Percentiles rank a stretch among this genome's conserved stretches.
phyloP scores from a whole-genome alignment of 2,888 invertebrate genomes.

The Drosophila phalerata region DNA sequence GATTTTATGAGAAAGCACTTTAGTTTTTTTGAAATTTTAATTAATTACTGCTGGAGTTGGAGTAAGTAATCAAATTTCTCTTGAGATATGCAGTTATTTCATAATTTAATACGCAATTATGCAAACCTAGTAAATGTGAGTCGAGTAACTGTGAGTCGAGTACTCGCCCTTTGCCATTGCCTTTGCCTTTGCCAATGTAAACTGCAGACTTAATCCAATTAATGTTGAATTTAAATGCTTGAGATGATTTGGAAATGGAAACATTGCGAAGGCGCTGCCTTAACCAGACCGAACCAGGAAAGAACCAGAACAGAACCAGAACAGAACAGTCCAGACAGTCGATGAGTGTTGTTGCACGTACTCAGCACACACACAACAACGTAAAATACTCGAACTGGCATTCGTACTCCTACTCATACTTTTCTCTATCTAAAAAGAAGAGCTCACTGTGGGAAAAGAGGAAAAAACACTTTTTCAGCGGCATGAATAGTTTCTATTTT shows the following conservation, averaged over 20 bases:
- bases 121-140: slow-evolving; percentile 51
- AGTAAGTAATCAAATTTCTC: slow-evolving; percentile 3
- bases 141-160: slow-evolving; percentile 17
- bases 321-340: slow-evolving; percentile 9
- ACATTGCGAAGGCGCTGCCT: slow-evolving; percentile 20
- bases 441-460: slow-evolving; percentile 24
- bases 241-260: slow-evolving; percentile 55
- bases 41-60: neutral
- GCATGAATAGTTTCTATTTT: slow-evolving; percentile 51
- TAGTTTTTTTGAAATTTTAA: slow-evolving; percentile 1
- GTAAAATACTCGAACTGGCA: slow-evolving; percentile 2
- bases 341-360: slow-evolving; percentile 38
- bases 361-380: slow-evolving; percentile 4
- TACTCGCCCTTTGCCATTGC: neutral
- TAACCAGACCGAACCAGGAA: neutral
- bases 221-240: slow-evolving; percentile 77
- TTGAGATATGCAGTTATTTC: slow-evolving; percentile 31
- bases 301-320: neutral
- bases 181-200: slow-evolving; percentile 8
- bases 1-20: neutral
- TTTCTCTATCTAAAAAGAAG: neutral
- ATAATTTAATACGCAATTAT: slow-evolving; percentile 65
- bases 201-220: slow-evolving; percentile 78
- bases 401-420: neutral
- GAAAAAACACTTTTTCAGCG: slow-evolving; percentile 45